Evolutionary conservation across 2,113 vertebrate species (phyloP).

Genomic region (Promerops cafer): DNA sequence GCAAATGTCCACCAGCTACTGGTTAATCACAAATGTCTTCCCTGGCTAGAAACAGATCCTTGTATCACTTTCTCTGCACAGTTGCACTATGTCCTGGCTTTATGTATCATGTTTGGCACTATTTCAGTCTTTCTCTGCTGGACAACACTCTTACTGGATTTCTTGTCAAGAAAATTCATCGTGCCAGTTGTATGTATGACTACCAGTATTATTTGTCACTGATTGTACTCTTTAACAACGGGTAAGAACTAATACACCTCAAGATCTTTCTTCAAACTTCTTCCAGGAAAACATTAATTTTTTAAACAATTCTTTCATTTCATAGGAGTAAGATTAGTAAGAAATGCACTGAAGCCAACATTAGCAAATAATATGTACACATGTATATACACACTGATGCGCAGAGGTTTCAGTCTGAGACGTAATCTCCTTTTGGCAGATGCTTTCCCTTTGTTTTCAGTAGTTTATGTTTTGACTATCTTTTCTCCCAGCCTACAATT

Average conservation of each 20-base stretch:
- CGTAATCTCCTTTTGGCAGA: not conserved
- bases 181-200: not conserved
- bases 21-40: not conserved
- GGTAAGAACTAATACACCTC: not conserved
- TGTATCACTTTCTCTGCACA: not conserved
- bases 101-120: not conserved
- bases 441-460: not conserved
- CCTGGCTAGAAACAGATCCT: not conserved
- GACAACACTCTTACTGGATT: not conserved
- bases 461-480: not conserved
- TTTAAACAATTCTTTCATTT: not conserved
- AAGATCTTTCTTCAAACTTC: not conserved
- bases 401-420: not conserved
- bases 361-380: not conserved
- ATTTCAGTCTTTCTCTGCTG: not conserved
- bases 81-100: not conserved
- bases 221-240: not conserved
- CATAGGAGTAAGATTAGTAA: not conserved
- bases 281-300: not conserved
- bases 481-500: not conserved
- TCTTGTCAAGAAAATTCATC: not conserved
- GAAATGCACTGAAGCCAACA: not conserved
- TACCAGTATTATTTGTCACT: not conserved
- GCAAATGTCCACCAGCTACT: not conserved
- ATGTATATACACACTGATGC: fast-evolving